A percentile compares a stretch with the other conserved stretches of the same genome.
These are phyloP conservation scores for Drosophila carrolli DNA, from an alignment of 1,140 invertebrate genomes.

Conservation along the genomic window DNA sequence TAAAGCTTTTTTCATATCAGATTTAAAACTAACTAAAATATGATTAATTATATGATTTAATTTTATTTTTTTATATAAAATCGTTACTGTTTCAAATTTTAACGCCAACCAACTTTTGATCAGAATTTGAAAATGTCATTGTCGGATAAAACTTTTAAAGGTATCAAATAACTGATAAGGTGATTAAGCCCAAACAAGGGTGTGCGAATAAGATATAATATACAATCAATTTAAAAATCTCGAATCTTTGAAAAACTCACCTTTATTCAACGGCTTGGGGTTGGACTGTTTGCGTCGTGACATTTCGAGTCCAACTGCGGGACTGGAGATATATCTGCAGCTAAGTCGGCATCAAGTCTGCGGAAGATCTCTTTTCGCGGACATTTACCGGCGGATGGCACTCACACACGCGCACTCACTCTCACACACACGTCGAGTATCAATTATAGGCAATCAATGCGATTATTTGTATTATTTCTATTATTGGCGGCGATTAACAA, in stretches of 20 bases:
- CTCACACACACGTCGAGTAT: slow-evolving; percentile 41
- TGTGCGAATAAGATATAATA: no score
- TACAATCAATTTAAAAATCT: no score
- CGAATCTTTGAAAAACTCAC: slow-evolving; percentile 58
- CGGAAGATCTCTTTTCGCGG: slow-evolving; percentile 28
- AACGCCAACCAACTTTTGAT: no score
- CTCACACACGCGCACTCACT: slow-evolving; percentile 11
- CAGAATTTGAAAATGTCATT: no score
- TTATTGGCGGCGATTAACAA: slow-evolving; percentile 57
- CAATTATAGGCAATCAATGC: slow-evolving; percentile 38
- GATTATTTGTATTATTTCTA: slow-evolving; percentile 45
- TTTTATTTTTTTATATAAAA: no score
- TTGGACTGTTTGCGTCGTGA: slow-evolving; percentile 86
- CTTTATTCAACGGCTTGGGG: slow-evolving; percentile 86
- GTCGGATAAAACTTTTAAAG: no score
- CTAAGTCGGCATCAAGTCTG: slow-evolving; percentile 66
- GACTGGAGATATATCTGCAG: slow-evolving; percentile 21
- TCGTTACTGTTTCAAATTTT: no score
- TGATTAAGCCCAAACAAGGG: no score
- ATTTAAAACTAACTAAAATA: no score
- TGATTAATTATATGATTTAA: no score
- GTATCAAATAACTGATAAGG: no score
- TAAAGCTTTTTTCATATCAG: no score
- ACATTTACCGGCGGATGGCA: slow-evolving; percentile 63
- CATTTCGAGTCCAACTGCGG: slow-evolving; percentile 79